Base-by-base conservation (phyloP, 2,888 invertebrate species). In the Harmothoe impar region DNA sequence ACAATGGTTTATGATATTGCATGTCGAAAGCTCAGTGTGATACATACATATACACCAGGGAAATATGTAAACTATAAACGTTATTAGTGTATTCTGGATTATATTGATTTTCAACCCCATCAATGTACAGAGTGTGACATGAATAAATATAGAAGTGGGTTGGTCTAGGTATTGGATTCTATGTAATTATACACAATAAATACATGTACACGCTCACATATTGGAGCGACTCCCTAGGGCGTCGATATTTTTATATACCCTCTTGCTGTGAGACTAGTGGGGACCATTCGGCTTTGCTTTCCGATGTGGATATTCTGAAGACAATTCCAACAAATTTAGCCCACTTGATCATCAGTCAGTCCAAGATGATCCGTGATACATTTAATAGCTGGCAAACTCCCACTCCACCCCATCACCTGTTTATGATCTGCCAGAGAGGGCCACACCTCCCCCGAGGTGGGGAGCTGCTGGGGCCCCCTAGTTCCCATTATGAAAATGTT, bases 401-500 rank as follows among this genome's bases (percentile, higher is more conserved):
- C n/a, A n/a, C 43, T 43, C 43, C 43, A 43, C 62, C 62, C n/a
- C 23, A 62, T 62, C 62, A 62, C 62, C 20, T 62, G 62, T 62
- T 62, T 62, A n/a, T 62, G 62, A 62, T n/a, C 62, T n/a, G n/a
- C n/a, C n/a, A 15, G n/a, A 20, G 20, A 62, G 3, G n/a, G 62
- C 62, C 62, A 20, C 62, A n/a, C 62, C 62, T 62, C 62, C 62
- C 15, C 62, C 43, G 10, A 7, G 43, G 43, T 10, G 43, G 43
- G 43, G 5, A 43, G 43, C 62, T 62, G 15, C 62, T 62, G 62
- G 1, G 20, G 3, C 20, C 62, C n/a, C 62, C 7, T 12, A 20
- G 43, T 62, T 62, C 62, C 62, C 62, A 62, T 62, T 62, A 62
- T 62, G 43, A 81, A 33, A 81, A 81, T 81, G 81, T 81, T 81